Percentiles rank a stretch among this genome's conserved stretches.
Evolutionary conservation across 2,888 invertebrate genomes (phyloP).

Genomic region (Oscheius sp.): DNA sequence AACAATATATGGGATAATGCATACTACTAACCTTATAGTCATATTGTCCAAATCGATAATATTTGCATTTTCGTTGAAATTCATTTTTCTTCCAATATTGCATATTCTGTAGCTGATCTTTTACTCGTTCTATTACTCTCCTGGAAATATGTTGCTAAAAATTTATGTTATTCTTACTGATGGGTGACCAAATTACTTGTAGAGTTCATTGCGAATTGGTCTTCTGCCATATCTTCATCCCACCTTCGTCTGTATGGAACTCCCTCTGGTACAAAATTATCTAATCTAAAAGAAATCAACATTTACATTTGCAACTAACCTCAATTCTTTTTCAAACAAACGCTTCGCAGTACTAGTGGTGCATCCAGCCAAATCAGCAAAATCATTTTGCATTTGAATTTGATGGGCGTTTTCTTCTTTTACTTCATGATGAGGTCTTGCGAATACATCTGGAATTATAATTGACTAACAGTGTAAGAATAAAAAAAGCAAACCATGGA

Average conservation of each 20-base stretch:
- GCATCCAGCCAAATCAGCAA: neutral
- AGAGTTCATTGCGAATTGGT: neutral
- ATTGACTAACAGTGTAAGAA: conserved; percentile 10
- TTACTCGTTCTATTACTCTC: neutral
- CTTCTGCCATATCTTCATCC: conserved; percentile 20
- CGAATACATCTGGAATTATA: neutral
- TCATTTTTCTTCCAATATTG: conserved; percentile 30
- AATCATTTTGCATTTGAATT: conserved; percentile 10
- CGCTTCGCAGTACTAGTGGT: neutral
- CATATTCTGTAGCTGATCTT: too few species aligned
- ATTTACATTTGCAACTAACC: neutral
- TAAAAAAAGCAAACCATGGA: neutral
- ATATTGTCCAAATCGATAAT: conserved; percentile 23
- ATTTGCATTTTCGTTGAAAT: conserved; percentile 25
- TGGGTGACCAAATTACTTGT: neutral
- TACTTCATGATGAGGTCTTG: neutral
- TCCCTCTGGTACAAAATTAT: conserved; percentile 7
- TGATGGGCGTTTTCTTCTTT: conserved; percentile 26
- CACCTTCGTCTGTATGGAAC: neutral
- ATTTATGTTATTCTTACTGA: neutral
- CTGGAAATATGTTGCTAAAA: conserved; percentile 20
- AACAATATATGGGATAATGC: neutral
- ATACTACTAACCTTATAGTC: conserved; percentile 3
- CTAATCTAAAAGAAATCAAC: conserved; percentile 1
- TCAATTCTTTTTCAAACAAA: conserved; percentile 18